A percentile compares a stretch with the other conserved stretches of the same genome.
Conservation (phyloP, 2,113 vertebrate genomes). For the Hystrix brachyura region DNA sequence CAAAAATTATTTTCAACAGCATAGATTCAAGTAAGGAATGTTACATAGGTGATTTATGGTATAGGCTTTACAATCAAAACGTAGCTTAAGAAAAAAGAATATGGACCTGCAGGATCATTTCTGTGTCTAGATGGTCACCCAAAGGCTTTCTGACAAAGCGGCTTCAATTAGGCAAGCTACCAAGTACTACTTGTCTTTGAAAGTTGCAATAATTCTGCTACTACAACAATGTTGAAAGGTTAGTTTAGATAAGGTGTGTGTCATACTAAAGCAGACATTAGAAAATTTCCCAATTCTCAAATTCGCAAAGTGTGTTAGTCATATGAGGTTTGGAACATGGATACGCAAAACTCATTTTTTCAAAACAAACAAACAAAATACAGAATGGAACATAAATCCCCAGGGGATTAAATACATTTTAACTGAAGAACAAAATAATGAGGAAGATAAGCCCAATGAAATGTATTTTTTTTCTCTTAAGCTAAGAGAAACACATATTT, state of each 20-base stretch:
- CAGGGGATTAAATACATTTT: neutral
- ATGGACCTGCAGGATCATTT: neutral
- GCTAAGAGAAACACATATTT: neutral
- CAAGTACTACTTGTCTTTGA: neutral
- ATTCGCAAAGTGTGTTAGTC: neutral
- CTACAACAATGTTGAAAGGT: neutral
- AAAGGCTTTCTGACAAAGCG: accelerated
- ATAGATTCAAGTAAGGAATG: neutral
- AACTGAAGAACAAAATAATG: neutral
- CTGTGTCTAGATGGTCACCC: neutral
- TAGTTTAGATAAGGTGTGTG: neutral
- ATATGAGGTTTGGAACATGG: neutral
- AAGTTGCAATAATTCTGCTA: neutral
- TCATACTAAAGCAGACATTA: neutral
- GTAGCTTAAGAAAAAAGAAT: neutral
- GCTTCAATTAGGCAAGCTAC: neutral
- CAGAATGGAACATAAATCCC: neutral
- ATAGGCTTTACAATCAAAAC: neutral
- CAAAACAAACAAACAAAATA: neutral
- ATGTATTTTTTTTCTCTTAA: neutral
- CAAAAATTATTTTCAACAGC: neutral
- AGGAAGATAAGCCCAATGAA: neutral
- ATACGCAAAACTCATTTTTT: neutral
- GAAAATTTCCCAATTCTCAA: neutral
- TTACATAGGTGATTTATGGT: neutral